phyloP scores from a whole-genome alignment of 2,888 invertebrate species.

The Shargacucullia verbasci region DNA sequence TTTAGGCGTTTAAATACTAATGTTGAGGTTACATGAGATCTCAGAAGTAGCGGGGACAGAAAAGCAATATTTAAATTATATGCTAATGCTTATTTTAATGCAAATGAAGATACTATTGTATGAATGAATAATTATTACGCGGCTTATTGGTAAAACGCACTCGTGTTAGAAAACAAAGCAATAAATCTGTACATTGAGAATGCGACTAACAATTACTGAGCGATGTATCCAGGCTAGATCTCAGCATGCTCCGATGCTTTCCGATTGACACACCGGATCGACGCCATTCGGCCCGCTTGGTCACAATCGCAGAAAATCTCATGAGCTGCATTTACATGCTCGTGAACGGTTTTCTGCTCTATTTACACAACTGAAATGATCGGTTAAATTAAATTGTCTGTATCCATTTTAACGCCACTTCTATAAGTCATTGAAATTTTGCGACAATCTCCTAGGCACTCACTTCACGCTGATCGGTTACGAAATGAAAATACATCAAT shows the following conservation, averaged over 20 bases:
- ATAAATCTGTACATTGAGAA: constrained; percentile 68
- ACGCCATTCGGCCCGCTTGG: constrained; percentile 67
- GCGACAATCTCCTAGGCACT: constrained; percentile 59
- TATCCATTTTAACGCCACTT: constrained; percentile 71
- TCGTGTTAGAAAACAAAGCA: constrained; percentile 58
- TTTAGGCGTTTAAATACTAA: constrained; percentile 3
- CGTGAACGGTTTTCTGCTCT: constrained; percentile 81
- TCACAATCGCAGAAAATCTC: constrained; percentile 80
- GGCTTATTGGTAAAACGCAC: constrained; percentile 53
- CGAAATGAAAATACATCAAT: constrained; percentile 67
- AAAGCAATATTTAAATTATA: constrained; percentile 26
- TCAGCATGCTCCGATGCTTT: constrained; percentile 74
- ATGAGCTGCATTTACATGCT: constrained; percentile 73
- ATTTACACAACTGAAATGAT: constrained; percentile 82
- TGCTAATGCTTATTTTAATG: constrained; percentile 38
- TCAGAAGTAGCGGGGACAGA: constrained; percentile 8
- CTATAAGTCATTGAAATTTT: constrained; percentile 63
- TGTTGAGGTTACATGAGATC: neutral
- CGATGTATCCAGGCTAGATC: constrained; percentile 71
- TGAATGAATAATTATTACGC: constrained; percentile 38
- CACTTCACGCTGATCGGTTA: constrained; percentile 69
- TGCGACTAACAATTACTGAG: constrained; percentile 72
- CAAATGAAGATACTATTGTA: constrained; percentile 36
- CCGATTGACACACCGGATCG: constrained; percentile 57
- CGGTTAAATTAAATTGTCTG: constrained; percentile 79